phyloP scores from a whole-genome alignment of 2,888 invertebrate species.

The Drosophila greeni region DNA sequence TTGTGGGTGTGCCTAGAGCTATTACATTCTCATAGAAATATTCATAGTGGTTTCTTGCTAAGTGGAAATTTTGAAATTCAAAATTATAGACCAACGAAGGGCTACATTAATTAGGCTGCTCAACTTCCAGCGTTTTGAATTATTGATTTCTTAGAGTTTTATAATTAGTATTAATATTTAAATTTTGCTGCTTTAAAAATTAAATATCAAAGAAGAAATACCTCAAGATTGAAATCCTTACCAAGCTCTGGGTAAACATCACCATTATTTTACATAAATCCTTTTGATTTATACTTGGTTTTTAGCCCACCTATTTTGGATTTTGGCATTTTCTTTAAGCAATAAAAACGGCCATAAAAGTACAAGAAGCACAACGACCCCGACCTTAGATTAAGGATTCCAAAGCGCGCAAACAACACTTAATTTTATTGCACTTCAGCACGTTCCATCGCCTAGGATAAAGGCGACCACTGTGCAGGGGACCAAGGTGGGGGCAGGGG shows the following conservation, averaged over 20 bases:
- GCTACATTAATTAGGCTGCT: conserved; percentile 7
- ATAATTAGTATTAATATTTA: background rate
- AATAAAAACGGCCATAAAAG: conserved; percentile 18
- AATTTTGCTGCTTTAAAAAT: background rate
- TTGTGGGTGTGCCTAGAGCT: conserved; percentile 13
- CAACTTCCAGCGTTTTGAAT: background rate
- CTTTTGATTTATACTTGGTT: conserved; percentile 14
- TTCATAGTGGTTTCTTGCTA: conserved; percentile 27
- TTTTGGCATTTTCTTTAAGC: conserved; percentile 16
- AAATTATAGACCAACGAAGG: conserved; percentile 3
- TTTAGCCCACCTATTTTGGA: background rate
- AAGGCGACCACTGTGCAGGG: conserved; percentile 28
- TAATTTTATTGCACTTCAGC: conserved; percentile 37
- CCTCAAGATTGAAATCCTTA: background rate
- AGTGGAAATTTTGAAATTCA: conserved; percentile 1
- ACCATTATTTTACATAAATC: conserved; percentile 15
- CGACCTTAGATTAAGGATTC: conserved; percentile 26
- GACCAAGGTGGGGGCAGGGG: background rate
- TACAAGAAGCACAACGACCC: conserved; percentile 8
- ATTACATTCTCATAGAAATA: conserved; percentile 30
- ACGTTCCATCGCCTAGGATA: conserved; percentile 23
- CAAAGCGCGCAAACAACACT: conserved; percentile 30
- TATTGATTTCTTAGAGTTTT: background rate
- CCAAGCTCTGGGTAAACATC: background rate
- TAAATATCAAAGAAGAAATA: background rate